Evolutionary conservation across 2,113 vertebrate species (phyloP).

Genomic region (Antechinus flavipes): DNA sequence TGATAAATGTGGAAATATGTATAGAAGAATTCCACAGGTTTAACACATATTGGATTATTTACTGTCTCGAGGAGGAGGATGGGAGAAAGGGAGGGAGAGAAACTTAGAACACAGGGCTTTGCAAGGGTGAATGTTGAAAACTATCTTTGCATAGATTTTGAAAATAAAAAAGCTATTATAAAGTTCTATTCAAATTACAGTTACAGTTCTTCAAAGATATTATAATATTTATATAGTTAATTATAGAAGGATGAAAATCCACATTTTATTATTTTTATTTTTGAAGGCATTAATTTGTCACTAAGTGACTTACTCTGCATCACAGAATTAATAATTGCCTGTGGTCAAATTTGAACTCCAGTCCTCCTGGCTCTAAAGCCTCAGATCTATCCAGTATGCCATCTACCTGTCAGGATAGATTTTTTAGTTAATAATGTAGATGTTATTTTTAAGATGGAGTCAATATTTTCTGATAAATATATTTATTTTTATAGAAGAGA

Average conservation of each 20-base stretch:
- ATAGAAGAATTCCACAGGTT: too few species aligned
- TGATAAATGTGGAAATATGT: too few species aligned
- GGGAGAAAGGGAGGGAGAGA: too few species aligned
- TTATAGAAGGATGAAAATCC: neutral
- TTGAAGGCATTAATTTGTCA: neutral
- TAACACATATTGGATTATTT: too few species aligned
- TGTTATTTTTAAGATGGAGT: neutral
- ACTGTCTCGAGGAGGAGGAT: too few species aligned
- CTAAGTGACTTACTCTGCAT: neutral
- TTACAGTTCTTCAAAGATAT: neutral
- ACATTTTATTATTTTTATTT: neutral
- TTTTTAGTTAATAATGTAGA: slow-evolving; percentile 1
- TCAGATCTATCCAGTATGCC: too few species aligned
- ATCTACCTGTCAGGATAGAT: neutral
- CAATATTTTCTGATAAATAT: slow-evolving; percentile 32
- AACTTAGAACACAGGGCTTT: too few species aligned
- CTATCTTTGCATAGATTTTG: too few species aligned
- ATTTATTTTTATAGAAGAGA: slow-evolving; percentile 1
- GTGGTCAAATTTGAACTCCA: neutral
- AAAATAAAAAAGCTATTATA: too few species aligned
- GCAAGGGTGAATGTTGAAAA: too few species aligned
- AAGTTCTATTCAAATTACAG: neutral
- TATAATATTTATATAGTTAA: neutral
- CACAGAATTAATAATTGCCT: neutral
- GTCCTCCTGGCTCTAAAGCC: neutral